Base-by-base conservation (phyloP, 2,888 invertebrate genomes). In the Phengaris arion region DNA sequence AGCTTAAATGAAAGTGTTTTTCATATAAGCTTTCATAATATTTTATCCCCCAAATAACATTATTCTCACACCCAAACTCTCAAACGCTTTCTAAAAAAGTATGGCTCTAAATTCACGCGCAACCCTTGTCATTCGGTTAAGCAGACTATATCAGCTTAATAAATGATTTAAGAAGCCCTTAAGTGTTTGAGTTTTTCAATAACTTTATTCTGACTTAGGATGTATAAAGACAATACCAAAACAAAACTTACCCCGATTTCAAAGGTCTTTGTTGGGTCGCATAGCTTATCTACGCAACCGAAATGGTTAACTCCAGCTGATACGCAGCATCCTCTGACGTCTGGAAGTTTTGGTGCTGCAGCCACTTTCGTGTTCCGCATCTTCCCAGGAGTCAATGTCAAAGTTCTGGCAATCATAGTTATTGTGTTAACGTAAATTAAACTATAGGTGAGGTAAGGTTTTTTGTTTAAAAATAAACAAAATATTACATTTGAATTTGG, bases 201-300 rank as follows among this genome's bases (percentile, higher is more conserved):
- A 9, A 10, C 0, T 54, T 57, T 57, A 15, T 57, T 57, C 2
- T 15, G 57, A 57, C 15, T 57, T 57, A 8, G 55, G n/a, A 51
- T 35, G 22, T 68, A 46, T 74, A 73, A 6, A 35, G 35, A 35
- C 35, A 35, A 35, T 35, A 35, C 35, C 52, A n/a, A n/a, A 48
- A 22, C 64, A 46, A 48, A 68, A 87, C 92, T 89, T 88, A 93
- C 93, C 70, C 85, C 92, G 77, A 93, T 93, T 77, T 93, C 92
- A 59, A 85, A 87, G 15, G 93, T 93, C 83, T 94, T 94, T 74
- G 95, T 94, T 0, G 97, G 97, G 86, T 97, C 97, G 83, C 97
- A 98, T 80, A 98, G 94, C 83, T 96, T 97, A 82, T 96, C 95
- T 45, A 97, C 89, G 84, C 97, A 97, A 74, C 95, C 95, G 79